These are phyloP conservation scores for Itoplectis maculator DNA, from an alignment of 2,888 invertebrate species.

Conservation along the genomic window DNA sequence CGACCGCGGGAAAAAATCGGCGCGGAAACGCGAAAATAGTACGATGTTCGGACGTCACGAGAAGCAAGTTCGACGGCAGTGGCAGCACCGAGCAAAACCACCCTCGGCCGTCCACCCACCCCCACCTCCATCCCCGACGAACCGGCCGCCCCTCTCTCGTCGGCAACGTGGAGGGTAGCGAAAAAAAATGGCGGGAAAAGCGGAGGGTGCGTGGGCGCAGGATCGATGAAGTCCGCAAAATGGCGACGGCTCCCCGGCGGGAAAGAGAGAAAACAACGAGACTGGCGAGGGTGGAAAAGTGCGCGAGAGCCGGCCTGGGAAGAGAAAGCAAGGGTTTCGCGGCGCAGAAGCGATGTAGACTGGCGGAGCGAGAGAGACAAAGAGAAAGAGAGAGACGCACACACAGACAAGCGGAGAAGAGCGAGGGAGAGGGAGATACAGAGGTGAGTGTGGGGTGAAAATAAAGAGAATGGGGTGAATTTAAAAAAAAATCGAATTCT, in stretches of 20 bases:
- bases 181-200: slow-evolving; percentile 81
- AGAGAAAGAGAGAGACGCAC: too few relatives aligned
- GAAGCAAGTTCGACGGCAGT: slow-evolving; percentile 14
- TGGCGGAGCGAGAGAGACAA: background rate
- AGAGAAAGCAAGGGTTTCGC: slow-evolving; percentile 45
- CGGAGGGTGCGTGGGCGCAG: slow-evolving; percentile 79
- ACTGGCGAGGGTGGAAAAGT: slow-evolving; percentile 62
- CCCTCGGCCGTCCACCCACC: slow-evolving; percentile 2
- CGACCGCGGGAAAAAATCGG: slow-evolving; percentile 8
- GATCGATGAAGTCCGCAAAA: slow-evolving; percentile 82
- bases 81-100: slow-evolving; percentile 65
- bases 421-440: slow-evolving; percentile 39
- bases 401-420: too few relatives aligned
- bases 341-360: slow-evolving; percentile 43
- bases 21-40: slow-evolving; percentile 29
- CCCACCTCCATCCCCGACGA: slow-evolving; percentile 11
- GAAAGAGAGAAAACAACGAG: slow-evolving; percentile 53
- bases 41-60: slow-evolving; percentile 20
- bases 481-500: slow-evolving; percentile 71
- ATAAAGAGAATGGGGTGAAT: slow-evolving; percentile 59
- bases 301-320: slow-evolving; percentile 36
- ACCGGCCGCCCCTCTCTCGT: background rate
- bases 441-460: slow-evolving; percentile 41
- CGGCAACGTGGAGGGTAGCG: slow-evolving; percentile 54
- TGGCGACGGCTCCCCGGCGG: slow-evolving; percentile 75